Percentiles rank a stretch among this genome's conserved stretches.
These are phyloP conservation scores for Temnothorax unifasciatus DNA, from an alignment of 2,888 invertebrate species.

Conservation along the genomic window DNA sequence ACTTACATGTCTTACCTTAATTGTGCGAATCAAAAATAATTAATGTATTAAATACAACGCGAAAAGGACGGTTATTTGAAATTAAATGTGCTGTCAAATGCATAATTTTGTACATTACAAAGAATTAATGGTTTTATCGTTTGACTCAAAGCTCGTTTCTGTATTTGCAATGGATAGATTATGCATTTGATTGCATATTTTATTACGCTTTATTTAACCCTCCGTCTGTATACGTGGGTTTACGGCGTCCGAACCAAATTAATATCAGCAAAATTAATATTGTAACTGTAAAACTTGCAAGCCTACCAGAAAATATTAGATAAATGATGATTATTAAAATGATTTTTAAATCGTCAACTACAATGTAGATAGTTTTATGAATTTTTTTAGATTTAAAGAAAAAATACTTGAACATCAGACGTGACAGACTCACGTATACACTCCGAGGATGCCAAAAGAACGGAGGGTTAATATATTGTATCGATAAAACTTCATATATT, in stretches of 20 bases:
- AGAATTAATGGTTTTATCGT: neutral
- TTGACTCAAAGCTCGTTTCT: neutral
- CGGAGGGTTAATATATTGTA: neutral
- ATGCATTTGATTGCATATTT: slow-evolving; percentile 8
- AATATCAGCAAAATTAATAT: too few species aligned
- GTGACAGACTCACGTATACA: too few species aligned
- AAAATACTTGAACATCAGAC: too few species aligned
- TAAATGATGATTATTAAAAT: too few species aligned
- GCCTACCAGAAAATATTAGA: too few species aligned
- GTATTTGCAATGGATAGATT: neutral
- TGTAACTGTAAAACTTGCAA: too few species aligned
- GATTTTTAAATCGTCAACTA: too few species aligned
- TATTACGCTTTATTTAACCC: neutral
- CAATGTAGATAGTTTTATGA: too few species aligned
- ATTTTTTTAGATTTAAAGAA: too few species aligned
- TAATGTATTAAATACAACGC: neutral
- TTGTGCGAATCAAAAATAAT: neutral
- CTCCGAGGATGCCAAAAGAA: too few species aligned
- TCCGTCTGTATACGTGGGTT: too few species aligned
- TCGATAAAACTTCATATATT: neutral
- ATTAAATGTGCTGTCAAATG: neutral
- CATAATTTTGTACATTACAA: neutral
- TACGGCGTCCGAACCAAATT: too few species aligned
- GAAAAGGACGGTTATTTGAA: neutral
- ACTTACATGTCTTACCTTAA: neutral